A percentile compares a stretch with the other conserved stretches of the same genome.
Conservation (phyloP, 2,888 invertebrate genomes). For the Margaritifera margaritifera region DNA sequence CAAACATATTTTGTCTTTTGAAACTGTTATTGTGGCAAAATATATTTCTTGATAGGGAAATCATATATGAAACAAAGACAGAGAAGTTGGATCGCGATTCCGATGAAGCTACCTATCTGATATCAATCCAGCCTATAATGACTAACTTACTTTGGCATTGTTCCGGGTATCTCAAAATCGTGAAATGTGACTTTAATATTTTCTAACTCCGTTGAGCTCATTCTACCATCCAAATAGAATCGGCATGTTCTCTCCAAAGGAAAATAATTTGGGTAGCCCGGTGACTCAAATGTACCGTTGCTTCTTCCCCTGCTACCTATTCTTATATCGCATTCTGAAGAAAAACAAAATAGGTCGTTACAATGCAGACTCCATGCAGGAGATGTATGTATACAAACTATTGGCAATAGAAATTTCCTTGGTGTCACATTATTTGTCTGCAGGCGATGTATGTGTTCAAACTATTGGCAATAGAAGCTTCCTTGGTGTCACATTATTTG, state of each 20-base stretch:
- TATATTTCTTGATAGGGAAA: no score
- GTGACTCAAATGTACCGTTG: constrained; percentile 93
- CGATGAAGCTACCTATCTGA: no score
- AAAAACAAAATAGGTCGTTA: neutral
- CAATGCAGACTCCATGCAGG: neutral
- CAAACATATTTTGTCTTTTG: no score
- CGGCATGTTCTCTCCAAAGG: constrained; percentile 96
- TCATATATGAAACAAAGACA: no score
- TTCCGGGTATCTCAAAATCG: constrained; percentile 88
- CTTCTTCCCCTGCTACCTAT: constrained; percentile 95
- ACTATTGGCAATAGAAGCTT: no score
- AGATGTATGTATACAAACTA: neutral
- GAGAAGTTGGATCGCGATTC: no score
- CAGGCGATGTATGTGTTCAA: no score
- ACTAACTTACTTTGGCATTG: constrained; percentile 57
- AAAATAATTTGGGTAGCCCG: constrained; percentile 96
- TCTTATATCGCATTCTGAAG: constrained; percentile 95
- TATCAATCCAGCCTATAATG: no score
- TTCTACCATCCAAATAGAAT: constrained; percentile 93
- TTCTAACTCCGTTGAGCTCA: constrained; percentile 96
- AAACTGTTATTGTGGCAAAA: no score
- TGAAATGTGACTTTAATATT: constrained; percentile 91
- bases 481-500: no score
- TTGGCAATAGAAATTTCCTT: no score
- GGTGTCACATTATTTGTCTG: no score